Evolutionary conservation across 2,113 vertebrate species (phyloP).

Genomic region (Megaceryle maxima): DNA sequence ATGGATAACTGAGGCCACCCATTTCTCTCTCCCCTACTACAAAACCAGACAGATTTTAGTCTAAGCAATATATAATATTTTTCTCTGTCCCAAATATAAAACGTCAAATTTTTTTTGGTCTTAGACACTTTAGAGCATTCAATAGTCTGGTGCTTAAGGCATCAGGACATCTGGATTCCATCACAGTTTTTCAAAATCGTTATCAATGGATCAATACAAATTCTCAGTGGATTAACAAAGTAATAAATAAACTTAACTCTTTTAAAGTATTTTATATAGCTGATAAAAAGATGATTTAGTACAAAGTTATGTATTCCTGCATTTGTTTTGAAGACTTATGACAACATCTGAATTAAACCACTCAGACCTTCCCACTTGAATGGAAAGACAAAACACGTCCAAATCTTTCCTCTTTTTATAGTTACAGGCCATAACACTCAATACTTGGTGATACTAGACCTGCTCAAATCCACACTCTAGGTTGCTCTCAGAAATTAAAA

Average conservation of each 20-base stretch:
- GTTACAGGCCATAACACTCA: neutral
- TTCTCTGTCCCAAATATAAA: neutral
- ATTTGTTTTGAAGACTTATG: neutral
- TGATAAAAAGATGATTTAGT: neutral
- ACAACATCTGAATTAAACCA: neutral
- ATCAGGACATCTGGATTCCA: neutral
- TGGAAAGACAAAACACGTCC: rapidly evolving
- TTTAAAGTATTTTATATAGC: neutral
- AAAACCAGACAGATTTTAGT: neutral
- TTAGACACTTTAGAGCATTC: neutral
- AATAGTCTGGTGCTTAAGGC: neutral
- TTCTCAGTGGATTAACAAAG: neutral
- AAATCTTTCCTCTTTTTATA: neutral
- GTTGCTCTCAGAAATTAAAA: neutral
- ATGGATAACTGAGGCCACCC: rapidly evolving
- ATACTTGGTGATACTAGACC: neutral
- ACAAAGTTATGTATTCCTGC: neutral
- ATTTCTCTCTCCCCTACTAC: neutral
- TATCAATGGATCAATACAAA: neutral
- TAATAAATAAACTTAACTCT: neutral
- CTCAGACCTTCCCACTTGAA: neutral
- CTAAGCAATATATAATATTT: neutral
- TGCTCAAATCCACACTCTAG: neutral
- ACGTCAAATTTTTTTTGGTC: neutral
- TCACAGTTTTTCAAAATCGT: neutral